Evolutionary conservation across 2,888 invertebrate species (phyloP).

Genomic region (Drepanosiphum platanoidis): DNA sequence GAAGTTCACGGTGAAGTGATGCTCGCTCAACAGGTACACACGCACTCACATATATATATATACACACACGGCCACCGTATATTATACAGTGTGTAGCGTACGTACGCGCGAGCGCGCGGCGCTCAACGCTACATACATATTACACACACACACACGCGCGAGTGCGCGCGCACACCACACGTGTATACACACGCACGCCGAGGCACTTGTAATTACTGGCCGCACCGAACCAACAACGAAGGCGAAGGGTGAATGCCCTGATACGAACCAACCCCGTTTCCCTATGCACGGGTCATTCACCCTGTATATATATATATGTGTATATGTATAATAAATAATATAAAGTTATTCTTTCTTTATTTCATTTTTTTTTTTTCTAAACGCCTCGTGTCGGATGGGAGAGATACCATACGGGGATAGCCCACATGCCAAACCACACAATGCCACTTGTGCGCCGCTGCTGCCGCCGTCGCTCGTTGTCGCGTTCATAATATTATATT

Average conservation of each 20-base stretch:
- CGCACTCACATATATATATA: constrained; percentile 26
- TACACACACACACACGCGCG: not conserved
- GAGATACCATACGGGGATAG: constrained; percentile 59
- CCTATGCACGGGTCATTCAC: constrained; percentile 60
- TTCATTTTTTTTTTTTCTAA: constrained; percentile 46
- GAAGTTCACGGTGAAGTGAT: constrained; percentile 62
- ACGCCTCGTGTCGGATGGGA: constrained; percentile 51
- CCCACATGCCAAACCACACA: constrained; percentile 62
- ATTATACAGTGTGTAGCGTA: not conserved
- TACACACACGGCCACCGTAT: not conserved
- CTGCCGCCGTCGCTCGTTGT: too few species aligned
- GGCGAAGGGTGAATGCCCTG: constrained; percentile 61
- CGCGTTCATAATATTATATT: constrained; percentile 24
- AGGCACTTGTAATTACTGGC: constrained; percentile 61
- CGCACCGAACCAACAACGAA: constrained; percentile 59
- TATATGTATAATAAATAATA: constrained; percentile 59
- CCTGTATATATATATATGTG: too few species aligned
- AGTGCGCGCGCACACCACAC: not conserved
- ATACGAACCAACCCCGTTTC: constrained; percentile 61
- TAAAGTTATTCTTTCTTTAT: constrained; percentile 60
- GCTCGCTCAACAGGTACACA: constrained; percentile 61
- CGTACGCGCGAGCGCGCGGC: not conserved
- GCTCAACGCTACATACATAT: too few species aligned
- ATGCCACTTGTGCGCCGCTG: constrained; percentile 52
- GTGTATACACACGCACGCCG: constrained; percentile 37